These are phyloP conservation scores for Lepus oiostolus DNA, from an alignment of 2,797 vertebrate species.

Conservation along the genomic window DNA sequence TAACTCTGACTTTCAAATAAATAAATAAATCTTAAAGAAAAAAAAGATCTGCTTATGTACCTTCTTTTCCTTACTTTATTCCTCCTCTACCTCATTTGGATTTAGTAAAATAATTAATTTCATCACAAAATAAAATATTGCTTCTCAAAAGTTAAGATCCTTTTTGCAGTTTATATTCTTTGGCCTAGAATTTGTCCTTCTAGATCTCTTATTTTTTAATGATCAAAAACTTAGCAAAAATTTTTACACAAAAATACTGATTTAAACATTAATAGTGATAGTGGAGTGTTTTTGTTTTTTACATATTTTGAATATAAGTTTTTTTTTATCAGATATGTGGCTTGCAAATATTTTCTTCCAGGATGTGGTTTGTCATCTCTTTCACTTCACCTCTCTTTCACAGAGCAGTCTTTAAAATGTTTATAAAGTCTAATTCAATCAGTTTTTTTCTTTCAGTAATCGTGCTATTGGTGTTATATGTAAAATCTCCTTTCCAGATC, in stretches of 20 bases:
- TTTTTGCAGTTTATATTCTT: constrained; percentile 28
- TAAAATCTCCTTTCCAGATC: background rate
- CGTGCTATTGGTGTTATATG: background rate
- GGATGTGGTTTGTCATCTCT: background rate
- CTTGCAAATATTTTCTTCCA: constrained; percentile 12
- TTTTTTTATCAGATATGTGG: background rate
- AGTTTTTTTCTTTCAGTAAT: background rate
- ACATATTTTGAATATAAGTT: background rate
- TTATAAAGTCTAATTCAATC: background rate
- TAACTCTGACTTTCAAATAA: no score
- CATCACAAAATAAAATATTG: constrained; percentile 6
- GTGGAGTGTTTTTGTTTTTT: background rate
- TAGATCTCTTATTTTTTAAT: background rate
- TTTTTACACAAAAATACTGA: background rate
- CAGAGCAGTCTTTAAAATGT: background rate
- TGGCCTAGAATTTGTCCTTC: background rate
- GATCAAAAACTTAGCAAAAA: constrained; percentile 18
- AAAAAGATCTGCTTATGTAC: background rate
- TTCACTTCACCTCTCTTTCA: background rate
- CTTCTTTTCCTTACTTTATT: constrained; percentile 24
- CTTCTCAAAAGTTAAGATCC: constrained; percentile 31
- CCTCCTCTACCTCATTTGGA: background rate
- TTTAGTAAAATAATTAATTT: constrained; percentile 43
- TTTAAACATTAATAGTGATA: background rate
- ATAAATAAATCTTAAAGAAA: no score